These are phyloP conservation scores for Athene noctua DNA, from an alignment of 2,113 vertebrate genomes.

Conservation along the genomic window DNA sequence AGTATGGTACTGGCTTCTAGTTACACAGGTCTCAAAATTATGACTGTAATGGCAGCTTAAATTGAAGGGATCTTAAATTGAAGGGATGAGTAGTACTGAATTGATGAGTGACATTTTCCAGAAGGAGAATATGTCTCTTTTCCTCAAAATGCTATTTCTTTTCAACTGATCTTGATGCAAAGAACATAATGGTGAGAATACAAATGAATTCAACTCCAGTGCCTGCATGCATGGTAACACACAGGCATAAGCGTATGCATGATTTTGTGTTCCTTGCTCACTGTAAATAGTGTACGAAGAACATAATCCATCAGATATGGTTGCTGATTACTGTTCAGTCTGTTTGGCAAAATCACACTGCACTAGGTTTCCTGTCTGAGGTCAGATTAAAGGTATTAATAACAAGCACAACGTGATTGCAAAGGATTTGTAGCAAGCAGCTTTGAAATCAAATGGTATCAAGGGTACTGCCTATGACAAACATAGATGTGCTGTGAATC, in stretches of 20 bases:
- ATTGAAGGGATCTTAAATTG: not conserved
- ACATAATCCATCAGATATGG: constrained; percentile 32
- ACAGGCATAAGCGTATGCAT: not conserved
- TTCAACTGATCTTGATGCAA: not conserved
- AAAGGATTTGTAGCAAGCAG: constrained; percentile 63
- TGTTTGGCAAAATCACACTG: not conserved
- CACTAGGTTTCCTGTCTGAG: constrained; percentile 26
- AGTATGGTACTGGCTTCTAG: not conserved
- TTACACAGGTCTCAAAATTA: not conserved
- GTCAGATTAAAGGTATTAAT: constrained; percentile 56
- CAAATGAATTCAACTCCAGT: not conserved
- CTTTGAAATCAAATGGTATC: constrained; percentile 28
- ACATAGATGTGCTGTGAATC: constrained; percentile 1
- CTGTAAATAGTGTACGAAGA: not conserved
- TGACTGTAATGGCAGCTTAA: not conserved
- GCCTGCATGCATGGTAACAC: not conserved
- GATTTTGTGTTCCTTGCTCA: not conserved
- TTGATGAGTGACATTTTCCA: not conserved
- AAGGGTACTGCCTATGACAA: not conserved
- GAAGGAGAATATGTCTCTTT: not conserved
- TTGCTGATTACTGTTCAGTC: constrained; percentile 2
- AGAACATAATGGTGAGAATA: not conserved
- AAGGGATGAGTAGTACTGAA: not conserved
- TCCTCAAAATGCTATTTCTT: not conserved
- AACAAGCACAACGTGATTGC: constrained; percentile 25